These are phyloP conservation scores for Drosophila mimetica DNA, from an alignment of 2,888 invertebrate species.

Conservation along the genomic window DNA sequence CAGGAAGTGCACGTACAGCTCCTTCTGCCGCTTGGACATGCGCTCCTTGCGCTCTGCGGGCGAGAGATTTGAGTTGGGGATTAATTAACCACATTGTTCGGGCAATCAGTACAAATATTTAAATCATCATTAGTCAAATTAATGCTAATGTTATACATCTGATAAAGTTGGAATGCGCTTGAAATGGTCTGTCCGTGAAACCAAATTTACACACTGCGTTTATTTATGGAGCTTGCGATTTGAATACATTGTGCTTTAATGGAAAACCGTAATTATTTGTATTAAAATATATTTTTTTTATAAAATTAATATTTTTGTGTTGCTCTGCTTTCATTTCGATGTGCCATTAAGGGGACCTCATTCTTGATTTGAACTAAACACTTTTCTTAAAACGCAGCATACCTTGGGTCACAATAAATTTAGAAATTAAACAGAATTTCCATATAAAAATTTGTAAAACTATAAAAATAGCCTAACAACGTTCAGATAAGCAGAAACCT, in stretches of 20 bases:
- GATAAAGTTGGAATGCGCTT: conserved; percentile 6
- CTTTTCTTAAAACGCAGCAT: too few relatives aligned
- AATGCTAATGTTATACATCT: conserved; percentile 23
- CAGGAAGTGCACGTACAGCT: conserved; percentile 80
- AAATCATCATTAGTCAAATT: conserved; percentile 8
- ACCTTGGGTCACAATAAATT: too few relatives aligned
- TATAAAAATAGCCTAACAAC: too few relatives aligned
- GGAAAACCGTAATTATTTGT: not conserved
- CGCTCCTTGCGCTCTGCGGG: conserved; percentile 80
- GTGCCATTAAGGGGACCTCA: too few relatives aligned
- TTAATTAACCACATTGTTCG: conserved; percentile 1
- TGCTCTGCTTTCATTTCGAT: not conserved
- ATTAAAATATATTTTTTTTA: not conserved
- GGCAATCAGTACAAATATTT: not conserved
- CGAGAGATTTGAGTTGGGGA: not conserved
- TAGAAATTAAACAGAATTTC: too few relatives aligned
- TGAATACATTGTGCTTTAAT: not conserved
- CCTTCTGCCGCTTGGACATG: conserved; percentile 82
- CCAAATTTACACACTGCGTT: conserved; percentile 1
- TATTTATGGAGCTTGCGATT: not conserved
- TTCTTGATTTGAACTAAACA: too few relatives aligned
- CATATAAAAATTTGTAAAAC: too few relatives aligned
- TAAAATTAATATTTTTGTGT: not conserved
- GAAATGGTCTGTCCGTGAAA: conserved; percentile 5
- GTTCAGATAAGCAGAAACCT: too few relatives aligned